Conservation (phyloP, 2,888 invertebrate genomes). For the Pheosia gnoma region DNA sequence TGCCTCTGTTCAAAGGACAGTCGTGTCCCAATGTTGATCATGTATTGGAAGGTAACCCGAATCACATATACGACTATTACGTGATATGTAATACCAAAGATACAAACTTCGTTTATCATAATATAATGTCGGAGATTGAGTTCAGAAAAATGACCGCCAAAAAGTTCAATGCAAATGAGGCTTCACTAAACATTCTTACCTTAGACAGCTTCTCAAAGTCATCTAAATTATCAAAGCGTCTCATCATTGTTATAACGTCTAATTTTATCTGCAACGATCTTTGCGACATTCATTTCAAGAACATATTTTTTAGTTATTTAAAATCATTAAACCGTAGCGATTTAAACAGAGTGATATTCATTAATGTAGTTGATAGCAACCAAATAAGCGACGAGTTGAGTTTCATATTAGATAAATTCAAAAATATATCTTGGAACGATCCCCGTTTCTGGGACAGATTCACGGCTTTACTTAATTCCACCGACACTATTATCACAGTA, state of each 20-base stretch:
- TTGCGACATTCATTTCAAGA: slow-evolving; percentile 78
- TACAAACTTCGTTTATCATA: slow-evolving; percentile 87
- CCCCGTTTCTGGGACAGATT: slow-evolving; percentile 94
- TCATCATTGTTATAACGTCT: slow-evolving; percentile 85
- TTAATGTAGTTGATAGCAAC: slow-evolving; percentile 76
- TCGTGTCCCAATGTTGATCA: slow-evolving; percentile 84
- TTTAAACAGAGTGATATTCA: slow-evolving; percentile 76
- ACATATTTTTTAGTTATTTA: slow-evolving; percentile 78
- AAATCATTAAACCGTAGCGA: slow-evolving; percentile 77
- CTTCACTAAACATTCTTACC: slow-evolving; percentile 85
- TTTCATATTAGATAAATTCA: slow-evolving; percentile 82
- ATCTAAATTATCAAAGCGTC: slow-evolving; percentile 78
- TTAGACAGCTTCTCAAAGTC: slow-evolving; percentile 78
- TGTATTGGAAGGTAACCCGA: slow-evolving; percentile 87
- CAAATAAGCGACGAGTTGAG: slow-evolving; percentile 77
- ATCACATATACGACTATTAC: slow-evolving; percentile 93
- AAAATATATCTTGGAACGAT: slow-evolving; percentile 89
- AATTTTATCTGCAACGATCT: slow-evolving; percentile 78
- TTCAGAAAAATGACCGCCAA: slow-evolving; percentile 87
- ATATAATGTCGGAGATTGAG: slow-evolving; percentile 89
- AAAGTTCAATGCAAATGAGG: slow-evolving; percentile 88
- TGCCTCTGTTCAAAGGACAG: slow-evolving; percentile 90
- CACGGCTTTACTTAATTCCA: slow-evolving; percentile 90
- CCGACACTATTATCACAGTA: slow-evolving; percentile 80
- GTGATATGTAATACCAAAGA: slow-evolving; percentile 94